These are phyloP conservation scores for Morone chrysops DNA, from an alignment of 2,113 vertebrate genomes.

Conservation along the genomic window DNA sequence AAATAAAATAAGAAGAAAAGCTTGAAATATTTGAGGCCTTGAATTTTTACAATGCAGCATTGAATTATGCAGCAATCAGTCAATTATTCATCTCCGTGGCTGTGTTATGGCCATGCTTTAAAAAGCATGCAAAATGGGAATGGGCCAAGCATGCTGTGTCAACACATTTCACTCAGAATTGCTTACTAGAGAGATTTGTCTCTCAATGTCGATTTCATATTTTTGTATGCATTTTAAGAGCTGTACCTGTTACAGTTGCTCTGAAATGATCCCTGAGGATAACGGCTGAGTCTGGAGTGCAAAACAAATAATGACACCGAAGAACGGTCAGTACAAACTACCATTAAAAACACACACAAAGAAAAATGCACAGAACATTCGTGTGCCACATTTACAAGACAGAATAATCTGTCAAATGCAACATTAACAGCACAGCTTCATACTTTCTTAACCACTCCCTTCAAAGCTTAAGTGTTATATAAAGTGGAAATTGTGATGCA, in stretches of 20 bases:
- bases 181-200: conserved; percentile 98
- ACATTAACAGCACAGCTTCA: not conserved
- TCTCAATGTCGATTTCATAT: conserved; percentile 95
- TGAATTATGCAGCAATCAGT: conserved; percentile 99
- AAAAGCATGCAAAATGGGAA: conserved; percentile 97
- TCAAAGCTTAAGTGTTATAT: not conserved
- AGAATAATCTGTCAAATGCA: not conserved
- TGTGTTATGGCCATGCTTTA: conserved; percentile 95
- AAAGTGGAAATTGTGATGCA: conserved; percentile 11
- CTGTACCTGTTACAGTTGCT: conserved; percentile 88
- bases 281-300: conserved; percentile 8
- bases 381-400: conserved; percentile 1
- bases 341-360: conserved; percentile 25
- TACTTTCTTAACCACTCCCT: not conserved
- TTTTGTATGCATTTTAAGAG: conserved; percentile 89
- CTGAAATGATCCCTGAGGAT: conserved; percentile 80
- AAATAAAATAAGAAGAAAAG: conserved; percentile 85
- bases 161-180: conserved; percentile 99
- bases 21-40: conserved; percentile 99
- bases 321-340: conserved; percentile 7
- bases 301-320: conserved; percentile 48
- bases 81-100: conserved; percentile 99
- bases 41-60: conserved; percentile 98
- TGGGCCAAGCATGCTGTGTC: conserved; percentile 95
- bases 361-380: not conserved